These are phyloP conservation scores for Conomelus anceps DNA, from an alignment of 2,888 invertebrate species.

Conservation along the genomic window DNA sequence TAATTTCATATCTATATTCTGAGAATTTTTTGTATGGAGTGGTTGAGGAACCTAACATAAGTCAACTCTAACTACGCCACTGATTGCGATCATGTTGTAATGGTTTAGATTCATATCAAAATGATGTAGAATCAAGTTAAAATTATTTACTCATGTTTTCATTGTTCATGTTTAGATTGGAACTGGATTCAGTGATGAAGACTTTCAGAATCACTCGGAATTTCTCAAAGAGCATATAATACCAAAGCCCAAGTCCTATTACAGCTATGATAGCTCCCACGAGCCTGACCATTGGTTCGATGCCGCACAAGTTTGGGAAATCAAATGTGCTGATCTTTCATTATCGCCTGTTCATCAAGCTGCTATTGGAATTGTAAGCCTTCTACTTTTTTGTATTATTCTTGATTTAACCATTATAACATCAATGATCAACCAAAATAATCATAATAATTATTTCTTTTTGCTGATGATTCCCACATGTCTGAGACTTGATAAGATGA, in stretches of 20 bases:
- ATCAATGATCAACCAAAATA: too few species aligned
- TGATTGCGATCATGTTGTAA: too few species aligned
- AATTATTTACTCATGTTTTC: neutral
- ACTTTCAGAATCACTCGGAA: conserved; percentile 67
- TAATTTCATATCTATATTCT: too few species aligned
- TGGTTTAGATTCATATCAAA: neutral
- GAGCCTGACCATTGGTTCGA: conserved; percentile 87
- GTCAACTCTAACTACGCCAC: neutral
- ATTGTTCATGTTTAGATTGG: conserved; percentile 56
- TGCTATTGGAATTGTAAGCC: conserved; percentile 69
- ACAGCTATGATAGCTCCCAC: conserved; percentile 64
- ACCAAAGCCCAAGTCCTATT: conserved; percentile 68
- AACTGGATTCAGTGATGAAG: conserved; percentile 91
- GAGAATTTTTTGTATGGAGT: too few species aligned
- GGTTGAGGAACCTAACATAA: too few species aligned
- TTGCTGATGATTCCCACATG: too few species aligned
- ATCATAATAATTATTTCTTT: neutral
- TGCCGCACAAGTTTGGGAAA: conserved; percentile 86
- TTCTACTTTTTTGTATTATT: conserved; percentile 9
- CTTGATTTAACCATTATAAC: too few species aligned
- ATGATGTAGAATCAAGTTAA: neutral
- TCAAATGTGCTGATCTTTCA: conserved; percentile 95
- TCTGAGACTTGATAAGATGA: too few species aligned
- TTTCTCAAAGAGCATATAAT: conserved; percentile 71
- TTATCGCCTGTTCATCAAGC: conserved; percentile 91